A percentile compares a stretch with the other conserved stretches of the same genome.
phyloP scores from a whole-genome alignment of 2,888 invertebrate species.

The Agriopis leucophaearia region DNA sequence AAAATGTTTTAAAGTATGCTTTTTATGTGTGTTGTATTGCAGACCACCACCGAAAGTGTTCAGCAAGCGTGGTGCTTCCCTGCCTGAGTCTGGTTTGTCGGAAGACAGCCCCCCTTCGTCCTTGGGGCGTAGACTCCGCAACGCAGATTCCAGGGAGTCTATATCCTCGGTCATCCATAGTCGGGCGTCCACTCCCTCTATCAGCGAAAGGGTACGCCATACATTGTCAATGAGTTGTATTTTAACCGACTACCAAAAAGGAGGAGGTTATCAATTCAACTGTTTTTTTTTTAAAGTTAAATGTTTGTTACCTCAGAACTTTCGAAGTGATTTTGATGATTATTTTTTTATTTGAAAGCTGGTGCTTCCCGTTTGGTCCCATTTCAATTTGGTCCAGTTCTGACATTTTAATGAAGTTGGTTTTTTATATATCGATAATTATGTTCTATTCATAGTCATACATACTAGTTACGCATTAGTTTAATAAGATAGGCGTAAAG shows the following conservation, averaged over 20 bases:
- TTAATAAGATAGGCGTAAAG: not conserved
- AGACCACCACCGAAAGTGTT: constrained; percentile 89
- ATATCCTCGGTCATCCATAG: constrained; percentile 64
- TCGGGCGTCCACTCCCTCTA: constrained; percentile 82
- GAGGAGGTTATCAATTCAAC: too few species aligned
- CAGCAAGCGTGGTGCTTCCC: constrained; percentile 82
- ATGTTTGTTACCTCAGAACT: too few species aligned
- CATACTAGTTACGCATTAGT: not conserved
- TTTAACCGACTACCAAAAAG: too few species aligned
- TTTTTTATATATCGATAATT: too few species aligned
- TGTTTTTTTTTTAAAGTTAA: too few species aligned
- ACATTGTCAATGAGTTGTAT: not conserved
- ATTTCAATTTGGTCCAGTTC: too few species aligned
- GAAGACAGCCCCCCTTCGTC: constrained; percentile 84
- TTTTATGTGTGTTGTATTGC: constrained; percentile 25
- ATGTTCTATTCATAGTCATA: too few species aligned
- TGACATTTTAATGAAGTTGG: too few species aligned
- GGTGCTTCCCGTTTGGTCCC: too few species aligned
- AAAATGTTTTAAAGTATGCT: not conserved
- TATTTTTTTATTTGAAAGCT: too few species aligned
- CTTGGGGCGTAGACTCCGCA: constrained; percentile 73
- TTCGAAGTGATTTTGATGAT: too few species aligned
- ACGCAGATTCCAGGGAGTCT: constrained; percentile 81
- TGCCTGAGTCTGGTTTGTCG: constrained; percentile 85
- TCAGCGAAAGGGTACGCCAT: constrained; percentile 77